Base-by-base conservation (phyloP, 2,888 invertebrate genomes). In the Drosophila stalkeri region DNA sequence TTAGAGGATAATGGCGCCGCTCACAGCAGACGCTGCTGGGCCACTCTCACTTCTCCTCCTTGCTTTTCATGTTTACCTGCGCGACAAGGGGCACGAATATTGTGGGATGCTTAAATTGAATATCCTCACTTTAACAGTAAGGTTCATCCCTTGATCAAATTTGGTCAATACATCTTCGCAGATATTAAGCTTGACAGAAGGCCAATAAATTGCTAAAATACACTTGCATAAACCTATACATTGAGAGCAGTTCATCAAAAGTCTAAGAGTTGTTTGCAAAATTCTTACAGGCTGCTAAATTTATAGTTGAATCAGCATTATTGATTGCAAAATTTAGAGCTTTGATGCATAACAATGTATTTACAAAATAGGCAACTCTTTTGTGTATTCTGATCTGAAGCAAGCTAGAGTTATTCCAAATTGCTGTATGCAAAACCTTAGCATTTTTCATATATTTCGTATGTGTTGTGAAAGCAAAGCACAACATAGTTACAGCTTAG, bases 1-100 rank as follows among this genome's bases (percentile, higher is more conserved):
- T 86, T 86, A 83, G 77, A 75, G 72, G 70, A 81, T 83, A 86
- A 84, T 77, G 71, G 65, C 71, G 20, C 60, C 59, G 79, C 55
- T 61, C 49, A 55, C 39, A 62, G 43, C 60, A 61, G 46, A n/a
- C 54, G 49, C 70, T 77, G 75, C 75, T 80, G 68, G 33, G 63
- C 51, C n/a, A 35, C 46, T 23, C 16, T 1, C 2, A 16, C n/a
- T 2, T 3, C 27, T 27, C 4, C 31, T 3, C 55, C 76, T 70
- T 64, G 65, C 52, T 56, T 72, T 73, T 69, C 65, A 67, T 76
- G 80, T 72, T 69, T 68, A 41, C 47, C n/a, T 14, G 64, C 1
- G 41, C 41, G 64, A 56, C 55, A 41, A 54, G 33, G 37, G 33
- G 41, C 57, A 49, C 27, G 51, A 49, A 64, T 56, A 60, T 65